These are phyloP conservation scores for Mythimna lalbum DNA, from an alignment of 2,888 invertebrate species.

Conservation along the genomic window DNA sequence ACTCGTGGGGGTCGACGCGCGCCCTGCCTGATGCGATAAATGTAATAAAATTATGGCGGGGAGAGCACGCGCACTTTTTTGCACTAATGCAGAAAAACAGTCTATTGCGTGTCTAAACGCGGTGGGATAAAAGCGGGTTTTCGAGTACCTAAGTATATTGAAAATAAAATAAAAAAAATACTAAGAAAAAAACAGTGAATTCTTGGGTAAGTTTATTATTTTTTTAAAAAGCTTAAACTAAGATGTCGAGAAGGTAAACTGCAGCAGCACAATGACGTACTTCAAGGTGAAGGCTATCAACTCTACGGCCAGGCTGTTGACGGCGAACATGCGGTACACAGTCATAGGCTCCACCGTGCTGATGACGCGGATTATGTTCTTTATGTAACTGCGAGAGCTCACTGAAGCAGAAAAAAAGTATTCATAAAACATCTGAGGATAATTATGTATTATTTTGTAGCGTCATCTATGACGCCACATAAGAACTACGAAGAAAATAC, in stretches of 20 bases:
- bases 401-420: not conserved
- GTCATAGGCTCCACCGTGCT: constrained; percentile 26
- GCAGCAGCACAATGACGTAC: constrained; percentile 22
- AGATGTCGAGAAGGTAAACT: constrained; percentile 7
- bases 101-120: too few species aligned
- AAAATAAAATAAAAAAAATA: not conserved
- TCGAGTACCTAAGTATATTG: too few species aligned
- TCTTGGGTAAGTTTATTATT: not conserved
- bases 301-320: constrained; percentile 10
- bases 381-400: constrained; percentile 10
- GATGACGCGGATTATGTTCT: constrained; percentile 25
- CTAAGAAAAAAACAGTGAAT: not conserved
- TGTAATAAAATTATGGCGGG: too few species aligned
- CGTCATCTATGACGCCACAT: too few species aligned
- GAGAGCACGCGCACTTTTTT: too few species aligned
- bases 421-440: not conserved
- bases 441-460: too few species aligned
- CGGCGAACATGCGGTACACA: constrained; percentile 26
- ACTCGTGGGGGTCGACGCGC: too few species aligned
- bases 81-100: too few species aligned
- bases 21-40: too few species aligned
- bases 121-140: too few species aligned
- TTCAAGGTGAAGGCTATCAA: constrained; percentile 23
- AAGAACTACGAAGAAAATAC: too few species aligned
- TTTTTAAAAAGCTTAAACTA: not conserved